phyloP scores from a whole-genome alignment of 2,113 vertebrate species.

The Hystrix brachyura region DNA sequence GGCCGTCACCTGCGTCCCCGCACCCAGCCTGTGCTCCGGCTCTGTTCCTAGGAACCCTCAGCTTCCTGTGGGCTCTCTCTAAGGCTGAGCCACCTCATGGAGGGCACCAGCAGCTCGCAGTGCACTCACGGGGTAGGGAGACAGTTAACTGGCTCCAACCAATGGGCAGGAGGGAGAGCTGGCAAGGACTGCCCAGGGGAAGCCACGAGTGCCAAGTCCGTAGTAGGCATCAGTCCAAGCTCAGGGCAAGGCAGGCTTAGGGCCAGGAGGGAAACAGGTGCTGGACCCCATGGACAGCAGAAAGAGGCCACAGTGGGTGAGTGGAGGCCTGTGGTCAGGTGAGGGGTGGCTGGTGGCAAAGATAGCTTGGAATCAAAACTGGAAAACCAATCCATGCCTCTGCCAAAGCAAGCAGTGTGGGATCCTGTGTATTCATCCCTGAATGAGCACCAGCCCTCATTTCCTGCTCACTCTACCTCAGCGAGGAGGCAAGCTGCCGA shows the following conservation, averaged over 20 bases:
- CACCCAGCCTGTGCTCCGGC: background rate
- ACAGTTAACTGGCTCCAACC: background rate
- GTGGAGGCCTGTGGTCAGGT: background rate
- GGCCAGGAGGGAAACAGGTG: background rate
- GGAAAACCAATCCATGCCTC: fast-evolving
- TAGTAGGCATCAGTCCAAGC: fast-evolving
- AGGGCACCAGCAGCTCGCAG: background rate
- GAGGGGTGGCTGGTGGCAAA: background rate
- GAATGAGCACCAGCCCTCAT: background rate
- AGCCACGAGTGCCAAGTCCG: background rate
- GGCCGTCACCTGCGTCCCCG: background rate
- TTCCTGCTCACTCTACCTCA: fast-evolving
- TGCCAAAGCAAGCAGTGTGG: fast-evolving
- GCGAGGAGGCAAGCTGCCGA: background rate
- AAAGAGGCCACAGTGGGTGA: fast-evolving
- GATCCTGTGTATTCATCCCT: background rate
- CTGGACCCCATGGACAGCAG: fast-evolving
- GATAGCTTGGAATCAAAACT: background rate
- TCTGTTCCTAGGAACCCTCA: background rate
- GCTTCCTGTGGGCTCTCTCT: background rate
- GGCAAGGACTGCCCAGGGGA: background rate
- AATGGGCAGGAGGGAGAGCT: background rate
- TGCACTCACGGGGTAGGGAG: background rate
- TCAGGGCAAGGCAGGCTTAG: background rate
- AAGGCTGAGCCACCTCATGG: background rate